Base-by-base conservation (phyloP, 2,888 invertebrate species). In the Amblyteles armatorius region DNA sequence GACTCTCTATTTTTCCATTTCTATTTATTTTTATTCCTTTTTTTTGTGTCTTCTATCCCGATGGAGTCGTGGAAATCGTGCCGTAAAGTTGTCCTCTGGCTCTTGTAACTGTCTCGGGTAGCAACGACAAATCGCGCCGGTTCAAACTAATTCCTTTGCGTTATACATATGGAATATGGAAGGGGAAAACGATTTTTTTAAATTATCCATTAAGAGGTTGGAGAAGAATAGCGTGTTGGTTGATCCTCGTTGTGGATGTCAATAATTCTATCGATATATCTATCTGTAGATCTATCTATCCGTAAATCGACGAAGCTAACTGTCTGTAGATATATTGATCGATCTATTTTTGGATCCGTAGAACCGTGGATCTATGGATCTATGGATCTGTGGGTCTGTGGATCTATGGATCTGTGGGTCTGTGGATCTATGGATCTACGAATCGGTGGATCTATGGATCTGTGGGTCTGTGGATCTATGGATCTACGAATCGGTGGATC, bases 1-100 rank as follows among this genome's bases (percentile, higher is more conserved):
- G 60, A 52, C 60, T 60, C 60, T 60, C 60, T 60, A 60, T 60
- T 60, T 60, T 60, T 60, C 60, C 60, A 60, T 60, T 60, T 60
- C 4, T 60, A 60, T 60, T 60, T 60, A 29, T 60, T 33, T 60
- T 33, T 60, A 16, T 29, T 29, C 16, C 33, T 29, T 60, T 29
- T 60, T 60, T 60, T 60, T 33, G 60, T 60, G 13, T 60, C 60
- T 29, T 60, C 26, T 60, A 60, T 60, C 60, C 6, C 60, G 60
- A 60, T 60, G 60, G 60, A 60, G 60, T 60, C 60, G 60, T 60
- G 60, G 60, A 60, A 60, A 60, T 33, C 29, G 6, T 60, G 60
- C 60, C 60, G 60, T 26, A 60, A 60, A 60, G 26, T 60, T 60
- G 60, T 60, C 26, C 29, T 33, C 26, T 60, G 60, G 60, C 60